Evolutionary conservation across 2,113 vertebrate genomes (phyloP), one percentile per base, ranked within the genome.

Genomic region (Emydura subglobosa): DNA sequence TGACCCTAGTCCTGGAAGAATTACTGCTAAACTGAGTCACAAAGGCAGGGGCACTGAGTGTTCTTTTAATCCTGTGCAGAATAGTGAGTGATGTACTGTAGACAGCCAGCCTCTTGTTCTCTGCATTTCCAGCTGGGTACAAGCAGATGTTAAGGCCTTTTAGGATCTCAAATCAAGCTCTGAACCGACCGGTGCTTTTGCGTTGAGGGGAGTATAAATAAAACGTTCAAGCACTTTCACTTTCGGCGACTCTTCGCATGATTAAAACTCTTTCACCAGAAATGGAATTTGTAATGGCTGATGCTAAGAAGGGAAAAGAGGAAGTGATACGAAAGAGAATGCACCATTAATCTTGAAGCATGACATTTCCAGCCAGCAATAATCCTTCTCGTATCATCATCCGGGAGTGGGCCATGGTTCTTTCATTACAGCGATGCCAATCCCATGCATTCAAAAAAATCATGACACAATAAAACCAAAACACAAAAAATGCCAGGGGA

Each of bases 1-100:
- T 94, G 93, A 94, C 89, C 87, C 92, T 44, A 3, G 90, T 95
- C 92, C 95, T 94, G 53, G 53, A 49, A 44, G 88, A 50, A 74
- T 86, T 78, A 47, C 44, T 95, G 87, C 65, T 87, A 87, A 65
- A 85, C 88, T 93, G 94, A 83, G 87, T 54, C 89, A 86, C 79
- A 92, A 85, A 95, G 83, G 85, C 81, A 93, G 78, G 49, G 86
- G 14, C 8, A 53, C 29, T 82, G 89, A 94, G 21, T 0, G 95
- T 96, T 95, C 95, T 92, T 96, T 96, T 92, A 96, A 96, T 97
- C 94, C 94, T 79, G 90, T 24, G 65, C 81, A 51, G 85, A 97
- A 92, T 92, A 96, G 95, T 89, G 87, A 83, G 84, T 9, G 81
- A 86, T 81, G 54, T 1, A 74, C 87, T 88, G 95, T 89, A 96